These are phyloP conservation scores for Ectropis grisescens DNA, from an alignment of 1,140 invertebrate genomes.

Conservation along the genomic window DNA sequence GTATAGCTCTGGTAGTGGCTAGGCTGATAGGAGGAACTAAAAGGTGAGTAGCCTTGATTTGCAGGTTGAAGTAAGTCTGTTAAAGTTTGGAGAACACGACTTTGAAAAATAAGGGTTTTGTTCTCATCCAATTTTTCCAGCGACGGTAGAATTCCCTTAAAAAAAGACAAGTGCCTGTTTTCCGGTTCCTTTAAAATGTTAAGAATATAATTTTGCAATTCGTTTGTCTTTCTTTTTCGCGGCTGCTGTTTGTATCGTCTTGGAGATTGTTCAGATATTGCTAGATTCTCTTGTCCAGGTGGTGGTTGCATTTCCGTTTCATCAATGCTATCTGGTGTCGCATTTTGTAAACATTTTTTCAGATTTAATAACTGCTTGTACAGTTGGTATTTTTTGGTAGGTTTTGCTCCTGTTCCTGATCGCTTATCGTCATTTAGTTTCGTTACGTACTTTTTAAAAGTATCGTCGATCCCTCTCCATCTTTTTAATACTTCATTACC, in stretches of 20 bases:
- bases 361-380: constrained; percentile 14
- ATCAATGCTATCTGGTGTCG: too few species aligned
- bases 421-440: constrained; percentile 15
- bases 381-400: constrained; percentile 18
- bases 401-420: constrained; percentile 12
- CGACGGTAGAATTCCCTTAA: constrained; percentile 20
- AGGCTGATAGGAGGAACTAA: too few species aligned
- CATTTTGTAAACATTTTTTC: constrained; percentile 16
- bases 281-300: constrained; percentile 10
- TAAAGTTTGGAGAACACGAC: constrained; percentile 20
- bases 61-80: too few species aligned
- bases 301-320: too few species aligned
- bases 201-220: constrained; percentile 16
- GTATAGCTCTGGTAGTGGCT: too few species aligned
- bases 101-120: constrained; percentile 22
- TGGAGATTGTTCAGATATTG: constrained; percentile 15
- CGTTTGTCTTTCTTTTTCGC: constrained; percentile 16
- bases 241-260: constrained; percentile 14
- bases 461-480: constrained; percentile 16
- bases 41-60: too few species aligned
- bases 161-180: constrained; percentile 19
- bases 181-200: constrained; percentile 18
- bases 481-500: constrained; percentile 13
- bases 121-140: constrained; percentile 19
- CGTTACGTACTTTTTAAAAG: constrained; percentile 12